Conservation (phyloP, 2,888 invertebrate species). For the Ectobius pallidus region DNA sequence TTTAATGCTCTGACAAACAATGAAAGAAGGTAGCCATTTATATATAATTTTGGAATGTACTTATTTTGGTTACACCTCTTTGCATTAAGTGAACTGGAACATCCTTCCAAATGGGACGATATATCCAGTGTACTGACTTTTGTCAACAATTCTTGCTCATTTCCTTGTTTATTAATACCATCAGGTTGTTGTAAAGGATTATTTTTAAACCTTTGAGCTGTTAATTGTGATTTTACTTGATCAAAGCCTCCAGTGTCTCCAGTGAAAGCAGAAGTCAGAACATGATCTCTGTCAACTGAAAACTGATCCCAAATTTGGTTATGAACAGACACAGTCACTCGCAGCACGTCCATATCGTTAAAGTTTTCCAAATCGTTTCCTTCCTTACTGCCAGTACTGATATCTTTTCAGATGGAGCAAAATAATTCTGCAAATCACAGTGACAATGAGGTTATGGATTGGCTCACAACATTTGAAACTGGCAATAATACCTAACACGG, state of each 20-base stretch:
- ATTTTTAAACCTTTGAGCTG: no score
- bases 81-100: not conserved
- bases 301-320: constrained; percentile 21
- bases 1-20: constrained; percentile 49
- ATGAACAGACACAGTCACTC: not conserved
- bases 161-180: not conserved
- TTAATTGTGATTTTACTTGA: no score
- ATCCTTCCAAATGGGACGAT: not conserved
- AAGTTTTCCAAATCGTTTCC: no score
- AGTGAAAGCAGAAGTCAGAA: not conserved
- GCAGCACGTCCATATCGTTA: not conserved
- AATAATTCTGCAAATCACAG: no score
- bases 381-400: no score
- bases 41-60: constrained; percentile 40
- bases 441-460: no score
- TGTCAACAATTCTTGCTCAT: not conserved
- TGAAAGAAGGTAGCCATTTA: constrained; percentile 48
- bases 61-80: not conserved
- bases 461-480: no score
- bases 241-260: no score
- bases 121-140: not conserved
- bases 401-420: no score
- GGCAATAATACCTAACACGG: no score
- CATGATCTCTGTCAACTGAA: not conserved
- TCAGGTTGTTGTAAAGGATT: no score